Evolutionary conservation across 2,888 invertebrate species (phyloP), one percentile per base, ranked within the genome.

Genomic region (Scotopteryx bipunctaria): DNA sequence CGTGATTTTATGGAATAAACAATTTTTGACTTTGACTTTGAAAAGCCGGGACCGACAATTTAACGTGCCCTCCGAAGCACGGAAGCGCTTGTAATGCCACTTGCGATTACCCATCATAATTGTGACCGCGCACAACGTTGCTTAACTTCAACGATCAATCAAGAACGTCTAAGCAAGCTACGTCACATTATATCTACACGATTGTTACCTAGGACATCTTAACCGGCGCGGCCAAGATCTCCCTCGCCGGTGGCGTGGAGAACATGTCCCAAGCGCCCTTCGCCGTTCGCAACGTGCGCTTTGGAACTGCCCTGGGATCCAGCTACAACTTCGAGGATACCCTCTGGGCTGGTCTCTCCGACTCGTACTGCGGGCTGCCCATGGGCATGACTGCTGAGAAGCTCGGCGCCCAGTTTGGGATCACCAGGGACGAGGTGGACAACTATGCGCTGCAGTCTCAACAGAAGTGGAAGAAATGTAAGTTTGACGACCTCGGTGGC

Each of bases 361-460:
- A 99, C 77, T 92, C 94, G 0, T 94, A 96, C 81, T 97, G 97
- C 75, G 96, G 97, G 59, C 91, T 97, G 23, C 97, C 99, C 0
- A 99, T 99, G 99, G 99, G 97, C 1, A 83, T 98, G 73, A 99
- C 99, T 0, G 98, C 98, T 0, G 98, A 98, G 87, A 98, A 98
- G 78, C 91, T 98, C 36, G 98, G 97, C 0, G 87, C 76, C 0
- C 94, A 98, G 79, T 97, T 94, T 73, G 94, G 94, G 38, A 90
- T 98, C 38, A 93, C 94, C 1, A 92, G 96, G 52, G 94, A 95
- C 59, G 95, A 97, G 66, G 95, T 95, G 40, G 99, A 99, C 75
- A 91, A 93, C 58, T 99, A 94, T 83, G 94, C 98, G 0, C 76
- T 97, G 2, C 91, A 92, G 55, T 98, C 98, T 0, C 99, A 99